A percentile compares a stretch with the other conserved stretches of the same genome.
Conservation (phyloP, 2,888 invertebrate species). For the Amorpha juglandis region DNA sequence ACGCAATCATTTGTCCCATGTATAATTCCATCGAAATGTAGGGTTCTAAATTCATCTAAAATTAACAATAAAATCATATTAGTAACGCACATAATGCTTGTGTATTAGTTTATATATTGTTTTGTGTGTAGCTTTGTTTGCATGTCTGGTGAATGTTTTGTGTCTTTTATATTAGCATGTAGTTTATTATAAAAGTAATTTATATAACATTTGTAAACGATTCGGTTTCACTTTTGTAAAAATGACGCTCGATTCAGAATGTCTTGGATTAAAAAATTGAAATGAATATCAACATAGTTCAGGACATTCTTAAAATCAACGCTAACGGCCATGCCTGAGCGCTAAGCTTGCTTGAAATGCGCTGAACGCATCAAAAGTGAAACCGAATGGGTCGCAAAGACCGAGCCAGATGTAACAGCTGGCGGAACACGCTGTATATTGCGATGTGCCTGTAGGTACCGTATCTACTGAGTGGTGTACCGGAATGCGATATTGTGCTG, state of each 20-base stretch:
- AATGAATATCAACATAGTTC: background rate
- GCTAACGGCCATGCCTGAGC: conserved; percentile 33
- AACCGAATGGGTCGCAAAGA: conserved; percentile 44
- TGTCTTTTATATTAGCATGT: conserved; percentile 34
- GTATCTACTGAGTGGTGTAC: conserved; percentile 79
- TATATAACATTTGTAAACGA: conserved; percentile 47
- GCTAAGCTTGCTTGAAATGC: conserved; percentile 36
- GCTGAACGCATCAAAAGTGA: conserved; percentile 48
- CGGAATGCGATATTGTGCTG: conserved; percentile 87
- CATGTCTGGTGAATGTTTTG: conserved; percentile 71
- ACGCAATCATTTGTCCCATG: conserved; percentile 49
- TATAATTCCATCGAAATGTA: conserved; percentile 55
- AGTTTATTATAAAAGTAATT: conserved; percentile 40
- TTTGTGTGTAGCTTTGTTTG: conserved; percentile 55
- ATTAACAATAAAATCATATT: conserved; percentile 50
- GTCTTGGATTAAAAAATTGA: background rate
- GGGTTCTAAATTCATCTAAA: conserved; percentile 55
- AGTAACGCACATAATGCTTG: conserved; percentile 61
- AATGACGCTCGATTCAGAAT: conserved; percentile 33
- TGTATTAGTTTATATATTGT: conserved; percentile 61
- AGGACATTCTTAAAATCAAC: background rate
- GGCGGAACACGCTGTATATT: conserved; percentile 61
- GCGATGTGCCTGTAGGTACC: conserved; percentile 71
- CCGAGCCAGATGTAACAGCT: conserved; percentile 18
- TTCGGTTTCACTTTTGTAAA: conserved; percentile 59